Base-by-base conservation (phyloP, 1,140 invertebrate species). In the Aphaenogaster rudis region DNA sequence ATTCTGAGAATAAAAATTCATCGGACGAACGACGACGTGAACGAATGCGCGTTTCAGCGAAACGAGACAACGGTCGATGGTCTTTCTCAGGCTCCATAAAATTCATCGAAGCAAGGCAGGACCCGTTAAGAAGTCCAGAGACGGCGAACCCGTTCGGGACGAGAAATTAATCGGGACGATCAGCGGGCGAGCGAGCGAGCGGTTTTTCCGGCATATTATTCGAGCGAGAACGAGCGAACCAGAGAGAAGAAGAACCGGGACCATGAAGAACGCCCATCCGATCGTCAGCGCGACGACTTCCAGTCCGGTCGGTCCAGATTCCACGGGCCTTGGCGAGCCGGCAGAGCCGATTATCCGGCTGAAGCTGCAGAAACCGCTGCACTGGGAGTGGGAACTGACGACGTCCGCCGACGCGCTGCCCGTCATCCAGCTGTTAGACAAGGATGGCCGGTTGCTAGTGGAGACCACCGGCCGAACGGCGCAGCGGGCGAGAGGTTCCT, bases 361-460 rank as follows among this genome's bases (percentile, higher is more conserved):
- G 33, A 93, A 92, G 59, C 67, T 95, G 3, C 92, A 95, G 88
- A 95, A 94, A 33, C 94, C 94, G 21, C 42, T 90, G 0, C 89
- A 95, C 72, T 95, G 94, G 94, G 91, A 94, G 28, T 95, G 94
- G 94, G 93, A 95, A 76, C 54, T 95, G 11, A 95, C 94, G 2
- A 95, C 94, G 13, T 92, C 94, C 1, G 88, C 94, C 15, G 93
- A 94, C 21, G 81, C 90, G 11, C 54, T 95, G 11, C 94, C 95
- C 2, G 88, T 95, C 0, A 93, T 95, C 4, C 94, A 95, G 50
- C 85, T 95, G 54, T 61, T 95, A 45, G 94, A 95, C 86, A 94
- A 94, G 74, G 90, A 95, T 67, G 95, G 94, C 4, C 91, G 92
- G 0, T 39, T 94, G 0, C 71, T 95, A 57, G 94, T 95, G 0